phyloP scores from a whole-genome alignment of 1,140 invertebrate genomes.

The Trialeurodes vaporariorum region DNA sequence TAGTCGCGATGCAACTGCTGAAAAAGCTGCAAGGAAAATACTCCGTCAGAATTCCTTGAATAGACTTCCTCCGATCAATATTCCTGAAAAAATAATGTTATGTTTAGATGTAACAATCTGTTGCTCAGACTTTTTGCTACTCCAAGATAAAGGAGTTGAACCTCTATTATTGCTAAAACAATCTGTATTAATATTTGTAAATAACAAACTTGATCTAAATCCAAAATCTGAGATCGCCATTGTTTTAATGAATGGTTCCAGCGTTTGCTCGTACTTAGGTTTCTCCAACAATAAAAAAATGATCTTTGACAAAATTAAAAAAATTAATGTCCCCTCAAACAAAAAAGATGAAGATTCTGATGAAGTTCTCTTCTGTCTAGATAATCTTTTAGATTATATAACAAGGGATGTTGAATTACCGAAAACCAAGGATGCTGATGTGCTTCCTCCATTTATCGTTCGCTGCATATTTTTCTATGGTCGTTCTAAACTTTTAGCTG shows the following conservation, averaged over 20 bases:
- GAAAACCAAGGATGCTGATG: not conserved
- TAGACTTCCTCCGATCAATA: not conserved
- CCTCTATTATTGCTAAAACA: not conserved
- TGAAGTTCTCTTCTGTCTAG: not conserved
- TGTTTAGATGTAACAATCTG: not conserved
- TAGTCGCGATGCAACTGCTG: not conserved
- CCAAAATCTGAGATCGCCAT: not conserved
- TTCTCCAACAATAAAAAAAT: not conserved
- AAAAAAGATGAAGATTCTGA: not conserved
- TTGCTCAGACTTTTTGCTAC: not conserved
- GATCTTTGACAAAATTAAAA: not conserved
- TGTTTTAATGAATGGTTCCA: not conserved
- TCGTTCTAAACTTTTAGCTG: not conserved
- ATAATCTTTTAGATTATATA: not conserved
- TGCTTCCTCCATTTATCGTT: not conserved
- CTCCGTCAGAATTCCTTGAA: not conserved
- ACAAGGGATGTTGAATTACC: not conserved
- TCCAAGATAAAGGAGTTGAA: not conserved
- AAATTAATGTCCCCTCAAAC: not conserved
- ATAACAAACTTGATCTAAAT: not conserved
- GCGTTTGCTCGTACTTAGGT: not conserved
- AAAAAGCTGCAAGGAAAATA: not conserved
- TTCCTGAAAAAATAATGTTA: not conserved
- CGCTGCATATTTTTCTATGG: not conserved
- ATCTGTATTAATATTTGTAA: not conserved